Evolutionary conservation across 1,140 invertebrate genomes (phyloP).

Genomic region (Aphaenogaster floridana): DNA sequence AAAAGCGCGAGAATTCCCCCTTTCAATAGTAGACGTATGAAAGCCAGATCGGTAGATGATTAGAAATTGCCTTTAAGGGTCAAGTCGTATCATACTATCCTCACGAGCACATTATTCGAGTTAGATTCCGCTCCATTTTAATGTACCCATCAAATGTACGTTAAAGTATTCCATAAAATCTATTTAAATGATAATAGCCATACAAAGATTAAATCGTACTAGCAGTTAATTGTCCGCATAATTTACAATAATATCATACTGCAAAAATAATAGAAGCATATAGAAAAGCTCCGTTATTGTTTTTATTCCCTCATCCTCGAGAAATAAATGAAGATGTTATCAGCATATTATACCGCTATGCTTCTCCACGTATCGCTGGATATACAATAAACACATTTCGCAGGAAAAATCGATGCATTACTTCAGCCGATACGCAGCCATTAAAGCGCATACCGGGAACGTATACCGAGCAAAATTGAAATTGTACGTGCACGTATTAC

Average conservation of each 20-base stretch:
- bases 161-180: constrained; percentile 1
- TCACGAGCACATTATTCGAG: constrained; percentile 12
- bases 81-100: constrained; percentile 27
- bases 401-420: neutral
- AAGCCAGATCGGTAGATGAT: constrained; percentile 52
- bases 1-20: constrained; percentile 63
- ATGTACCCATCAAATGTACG: neutral
- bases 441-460: constrained; percentile 10
- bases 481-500: constrained; percentile 43
- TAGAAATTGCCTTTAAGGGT: constrained; percentile 23
- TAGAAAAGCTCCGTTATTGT: neutral
- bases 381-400: neutral
- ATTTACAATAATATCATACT: neutral
- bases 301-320: neutral
- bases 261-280: neutral
- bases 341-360: neutral
- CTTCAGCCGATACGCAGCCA: neutral
- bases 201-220: neutral
- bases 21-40: constrained; percentile 32
- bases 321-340: neutral
- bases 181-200: neutral
- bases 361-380: neutral
- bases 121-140: neutral
- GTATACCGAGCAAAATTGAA: constrained; percentile 40
- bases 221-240: neutral